phyloP scores from a whole-genome alignment of 2,113 vertebrate genomes.

The Oreochromis spilurus region DNA sequence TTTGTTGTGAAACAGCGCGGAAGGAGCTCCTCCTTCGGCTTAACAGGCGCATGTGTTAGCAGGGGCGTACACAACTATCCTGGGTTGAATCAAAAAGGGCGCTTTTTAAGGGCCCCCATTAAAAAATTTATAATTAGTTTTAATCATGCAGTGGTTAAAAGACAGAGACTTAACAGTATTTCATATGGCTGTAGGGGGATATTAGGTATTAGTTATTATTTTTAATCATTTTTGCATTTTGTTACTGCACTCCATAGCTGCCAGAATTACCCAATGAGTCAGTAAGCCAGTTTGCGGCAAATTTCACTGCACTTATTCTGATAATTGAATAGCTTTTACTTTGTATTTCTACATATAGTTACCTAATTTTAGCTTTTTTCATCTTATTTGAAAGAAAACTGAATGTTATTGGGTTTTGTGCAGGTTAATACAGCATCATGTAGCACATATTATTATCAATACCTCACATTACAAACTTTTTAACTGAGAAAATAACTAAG shows the following conservation, averaged over 20 bases:
- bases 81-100: not conserved
- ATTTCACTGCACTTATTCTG: not conserved
- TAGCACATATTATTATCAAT: not conserved
- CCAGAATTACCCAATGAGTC: not conserved
- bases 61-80: not conserved
- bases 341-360: not conserved
- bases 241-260: not conserved
- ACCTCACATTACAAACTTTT: not conserved
- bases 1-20: conserved; percentile 54
- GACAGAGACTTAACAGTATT: not conserved
- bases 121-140: not conserved
- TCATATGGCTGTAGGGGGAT: rapidly evolving
- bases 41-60: not conserved
- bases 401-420: not conserved
- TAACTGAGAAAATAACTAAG: not conserved
- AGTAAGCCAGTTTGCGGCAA: not conserved
- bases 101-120: not conserved
- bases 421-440: not conserved
- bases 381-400: not conserved
- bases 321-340: not conserved
- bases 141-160: not conserved
- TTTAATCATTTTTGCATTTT: rapidly evolving
- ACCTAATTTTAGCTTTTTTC: not conserved
- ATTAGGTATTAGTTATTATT: not conserved
- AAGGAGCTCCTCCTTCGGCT: conserved; percentile 14